phyloP scores from a whole-genome alignment of 2,113 vertebrate species.

The Seriola dumerili region DNA sequence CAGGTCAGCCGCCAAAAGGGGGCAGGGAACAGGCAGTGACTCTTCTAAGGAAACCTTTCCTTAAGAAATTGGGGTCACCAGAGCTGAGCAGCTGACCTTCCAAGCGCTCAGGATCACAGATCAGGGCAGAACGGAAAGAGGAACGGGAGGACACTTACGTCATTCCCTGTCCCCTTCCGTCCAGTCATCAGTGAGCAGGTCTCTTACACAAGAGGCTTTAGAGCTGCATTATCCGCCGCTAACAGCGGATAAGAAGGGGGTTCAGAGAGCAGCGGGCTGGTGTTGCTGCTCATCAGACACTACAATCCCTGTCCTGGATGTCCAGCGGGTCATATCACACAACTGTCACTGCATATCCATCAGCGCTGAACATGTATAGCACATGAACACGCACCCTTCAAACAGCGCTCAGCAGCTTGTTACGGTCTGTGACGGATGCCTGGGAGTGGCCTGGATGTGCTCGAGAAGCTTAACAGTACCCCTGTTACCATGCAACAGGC shows the following conservation, averaged over 20 bases:
- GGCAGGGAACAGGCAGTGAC: slow-evolving; percentile 27
- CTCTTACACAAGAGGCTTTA: slow-evolving; percentile 73
- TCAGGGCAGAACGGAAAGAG: slow-evolving; percentile 54
- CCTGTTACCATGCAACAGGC: slow-evolving; percentile 38
- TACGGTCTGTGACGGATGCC: slow-evolving; percentile 37
- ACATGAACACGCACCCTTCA: slow-evolving; percentile 39
- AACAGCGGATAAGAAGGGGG: slow-evolving; percentile 27
- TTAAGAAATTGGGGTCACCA: slow-evolving; percentile 73
- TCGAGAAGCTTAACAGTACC: slow-evolving; percentile 26
- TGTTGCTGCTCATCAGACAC: slow-evolving; percentile 38
- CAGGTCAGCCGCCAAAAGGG: slow-evolving; percentile 64
- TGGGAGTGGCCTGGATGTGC: slow-evolving; percentile 36
- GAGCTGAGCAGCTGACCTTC: slow-evolving; percentile 48
- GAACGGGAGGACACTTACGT: slow-evolving; percentile 58
- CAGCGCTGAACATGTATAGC: slow-evolving; percentile 30
- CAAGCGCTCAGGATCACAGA: slow-evolving; percentile 53
- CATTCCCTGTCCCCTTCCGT: slow-evolving; percentile 41
- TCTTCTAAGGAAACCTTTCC: slow-evolving; percentile 74
- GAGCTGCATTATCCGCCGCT: slow-evolving; percentile 49
- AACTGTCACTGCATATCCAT: slow-evolving; percentile 61
- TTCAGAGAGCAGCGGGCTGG: slow-evolving; percentile 23
- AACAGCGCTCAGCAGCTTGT: slow-evolving; percentile 57
- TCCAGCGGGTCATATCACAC: slow-evolving; percentile 47
- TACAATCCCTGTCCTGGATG: slow-evolving; percentile 33
- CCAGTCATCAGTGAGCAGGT: slow-evolving; percentile 44